A percentile compares a stretch with the other conserved stretches of the same genome.
Evolutionary conservation across 2,888 invertebrate genomes (phyloP).

Genomic region (Peribatodes rhomboidaria): DNA sequence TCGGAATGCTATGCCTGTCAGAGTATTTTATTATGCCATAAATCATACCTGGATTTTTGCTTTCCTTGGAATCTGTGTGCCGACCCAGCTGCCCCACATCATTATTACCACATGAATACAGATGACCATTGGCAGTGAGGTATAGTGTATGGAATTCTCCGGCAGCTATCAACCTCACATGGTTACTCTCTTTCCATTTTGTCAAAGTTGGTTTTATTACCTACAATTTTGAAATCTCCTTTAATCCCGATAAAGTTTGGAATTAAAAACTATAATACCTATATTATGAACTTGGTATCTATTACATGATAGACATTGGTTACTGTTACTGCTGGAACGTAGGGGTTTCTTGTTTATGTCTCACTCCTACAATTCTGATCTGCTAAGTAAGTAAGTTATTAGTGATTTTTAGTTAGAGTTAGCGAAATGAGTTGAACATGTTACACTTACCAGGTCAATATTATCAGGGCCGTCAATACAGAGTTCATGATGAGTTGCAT

Average conservation of each 20-base stretch:
- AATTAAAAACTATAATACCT: no score
- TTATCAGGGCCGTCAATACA: constrained; percentile 73
- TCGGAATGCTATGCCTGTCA: no score
- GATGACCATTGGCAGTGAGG: constrained; percentile 91
- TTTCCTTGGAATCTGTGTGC: constrained; percentile 64
- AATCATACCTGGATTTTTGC: constrained; percentile 69
- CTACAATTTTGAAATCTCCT: constrained; percentile 67
- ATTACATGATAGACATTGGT: no score
- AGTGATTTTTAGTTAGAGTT: not conserved
- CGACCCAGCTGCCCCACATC: constrained; percentile 96
- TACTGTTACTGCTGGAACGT: no score
- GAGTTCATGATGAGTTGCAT: constrained; percentile 82
- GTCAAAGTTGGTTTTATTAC: constrained; percentile 87
- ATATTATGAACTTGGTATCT: no score
- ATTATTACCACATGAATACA: constrained; percentile 97
- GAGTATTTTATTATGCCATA: no score
- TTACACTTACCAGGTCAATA: constrained; percentile 72
- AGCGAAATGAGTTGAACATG: not conserved
- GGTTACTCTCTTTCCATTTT: constrained; percentile 87
- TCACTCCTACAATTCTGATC: no score
- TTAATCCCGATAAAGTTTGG: not conserved
- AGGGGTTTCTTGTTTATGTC: no score
- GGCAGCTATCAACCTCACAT: constrained; percentile 88
- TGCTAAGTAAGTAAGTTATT: no score
- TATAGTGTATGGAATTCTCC: constrained; percentile 94